phyloP scores from a whole-genome alignment of 1,140 invertebrate genomes.

The Oscheius sp. region DNA sequence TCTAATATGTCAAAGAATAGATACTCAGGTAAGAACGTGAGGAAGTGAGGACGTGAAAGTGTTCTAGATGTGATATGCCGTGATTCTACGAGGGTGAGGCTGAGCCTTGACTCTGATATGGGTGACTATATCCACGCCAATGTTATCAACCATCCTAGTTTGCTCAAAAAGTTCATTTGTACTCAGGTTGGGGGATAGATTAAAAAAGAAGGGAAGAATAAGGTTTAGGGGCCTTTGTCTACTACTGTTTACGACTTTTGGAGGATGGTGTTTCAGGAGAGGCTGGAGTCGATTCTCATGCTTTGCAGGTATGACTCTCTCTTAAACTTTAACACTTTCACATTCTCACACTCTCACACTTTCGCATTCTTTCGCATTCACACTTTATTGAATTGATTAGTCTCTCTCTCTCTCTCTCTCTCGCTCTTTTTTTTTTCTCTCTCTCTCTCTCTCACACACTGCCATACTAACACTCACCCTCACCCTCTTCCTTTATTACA shows the following conservation, averaged over 20 bases:
- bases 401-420: no score
- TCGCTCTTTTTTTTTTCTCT: no score
- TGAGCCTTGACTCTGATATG: conserved; percentile 18
- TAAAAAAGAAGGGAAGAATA: not conserved
- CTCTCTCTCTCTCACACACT: no score
- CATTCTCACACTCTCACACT: no score
- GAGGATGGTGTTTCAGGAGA: conserved; percentile 34
- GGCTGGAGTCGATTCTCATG: conserved; percentile 21
- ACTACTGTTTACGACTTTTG: conserved; percentile 29
- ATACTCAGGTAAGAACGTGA: conserved; percentile 21
- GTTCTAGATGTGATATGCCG: conserved; percentile 26
- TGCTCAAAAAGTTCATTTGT: conserved; percentile 35
- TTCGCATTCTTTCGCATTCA: no score
- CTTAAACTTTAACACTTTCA: no score
- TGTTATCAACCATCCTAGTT: conserved; percentile 11
- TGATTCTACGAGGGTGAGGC: conserved; percentile 20
- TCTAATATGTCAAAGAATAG: conserved; percentile 22
- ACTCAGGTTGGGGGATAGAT: conserved; percentile 13
- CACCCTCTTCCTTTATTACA: no score
- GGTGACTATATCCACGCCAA: conserved; percentile 34
- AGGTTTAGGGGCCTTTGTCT: conserved; percentile 23
- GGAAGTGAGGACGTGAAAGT: conserved; percentile 11
- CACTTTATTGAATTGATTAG: no score
- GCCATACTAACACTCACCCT: no score
- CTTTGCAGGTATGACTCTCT: conserved; percentile 32